Base-by-base conservation (phyloP, 2,797 vertebrate genomes). In the Borostomias antarcticus region DNA sequence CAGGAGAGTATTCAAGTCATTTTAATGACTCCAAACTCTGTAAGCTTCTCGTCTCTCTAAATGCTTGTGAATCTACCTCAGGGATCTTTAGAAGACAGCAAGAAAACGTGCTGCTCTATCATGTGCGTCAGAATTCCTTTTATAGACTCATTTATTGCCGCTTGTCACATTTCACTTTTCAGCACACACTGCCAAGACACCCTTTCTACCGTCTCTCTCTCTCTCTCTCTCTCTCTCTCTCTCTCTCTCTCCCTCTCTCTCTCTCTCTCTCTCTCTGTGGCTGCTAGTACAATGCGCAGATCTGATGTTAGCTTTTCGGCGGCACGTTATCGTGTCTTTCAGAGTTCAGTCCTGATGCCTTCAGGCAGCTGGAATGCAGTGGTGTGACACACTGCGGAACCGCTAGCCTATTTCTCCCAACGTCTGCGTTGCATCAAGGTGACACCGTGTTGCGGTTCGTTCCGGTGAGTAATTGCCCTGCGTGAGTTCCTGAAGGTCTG, bases 361-460 rank as follows among this genome's bases (percentile, higher is more conserved):
- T 8, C 47, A 50, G 23, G 35, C 9, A 15, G 4, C 11, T 21
- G 5, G n/a, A n/a, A n/a, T n/a, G n/a, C n/a, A n/a, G n/a, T n/a
- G n/a, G n/a, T n/a, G n/a, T 25, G 4, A 11, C n/a, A n/a, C 57
- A 40, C 35, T 53, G 23, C 56, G 68, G 66, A n/a, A n/a, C 56
- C 62, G 68, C 64, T 63, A 80, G 53, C 64, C 45, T 37, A 15
- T 73, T 76, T 70, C 62, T 40, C 51, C 48, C 53, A 70, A 71
- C 62, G 56, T 35, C 43, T 26, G 66, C 69, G 37, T 84, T 79
- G 69, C 58, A 75, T 69, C 75, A 87, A 82, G 82, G 84, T 86
- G 84, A 85, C 84, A 81, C 82, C 35, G 30, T 86, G 73, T 79
- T 66, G 58, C 69, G 62, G 52, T 71, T 83, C 75, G 50, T 72